Evolutionary conservation across 1,140 invertebrate genomes (phyloP).

Genomic region (Himalopsyche phryganea): DNA sequence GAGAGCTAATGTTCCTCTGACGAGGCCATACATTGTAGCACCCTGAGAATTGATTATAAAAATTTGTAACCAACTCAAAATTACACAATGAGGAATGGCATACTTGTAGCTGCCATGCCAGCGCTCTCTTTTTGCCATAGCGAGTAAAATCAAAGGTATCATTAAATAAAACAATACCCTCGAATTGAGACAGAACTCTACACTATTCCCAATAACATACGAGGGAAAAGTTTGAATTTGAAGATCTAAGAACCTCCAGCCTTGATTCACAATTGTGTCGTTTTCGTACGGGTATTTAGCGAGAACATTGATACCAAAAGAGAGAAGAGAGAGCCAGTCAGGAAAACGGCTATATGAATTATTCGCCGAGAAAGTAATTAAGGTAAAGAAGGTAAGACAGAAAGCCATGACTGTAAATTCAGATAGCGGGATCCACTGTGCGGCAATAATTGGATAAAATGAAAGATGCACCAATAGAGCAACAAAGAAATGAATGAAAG

Average conservation of each 20-base stretch:
- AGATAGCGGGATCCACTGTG: conserved; percentile 75
- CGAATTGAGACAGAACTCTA: conserved; percentile 82
- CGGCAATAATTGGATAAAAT: conserved; percentile 71
- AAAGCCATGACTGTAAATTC: conserved; percentile 75
- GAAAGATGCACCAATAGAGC: conserved; percentile 70
- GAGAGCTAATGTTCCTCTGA: conserved; percentile 69
- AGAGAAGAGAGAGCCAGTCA: conserved; percentile 69
- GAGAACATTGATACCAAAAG: conserved; percentile 75
- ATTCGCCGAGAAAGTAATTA: conserved; percentile 66
- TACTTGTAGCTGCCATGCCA: conserved; percentile 77
- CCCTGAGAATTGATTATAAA: conserved; percentile 75
- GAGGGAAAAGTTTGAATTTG: conserved; percentile 77
- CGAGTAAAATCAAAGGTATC: conserved; percentile 68
- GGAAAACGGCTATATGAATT: conserved; percentile 52
- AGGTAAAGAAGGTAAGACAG: conserved; percentile 67
- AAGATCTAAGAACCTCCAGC: conserved; percentile 75
- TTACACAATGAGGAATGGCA: conserved; percentile 80
- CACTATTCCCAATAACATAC: conserved; percentile 74
- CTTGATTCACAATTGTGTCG: conserved; percentile 72
- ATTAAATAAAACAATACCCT: conserved; percentile 72
- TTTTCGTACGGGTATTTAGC: conserved; percentile 82
- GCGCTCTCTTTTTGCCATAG: conserved; percentile 67
- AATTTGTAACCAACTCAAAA: conserved; percentile 82
- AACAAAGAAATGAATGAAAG: conserved; percentile 75
- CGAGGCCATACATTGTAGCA: conserved; percentile 74